phyloP scores from a whole-genome alignment of 2,888 invertebrate genomes.

The Plemyria rubiginata region DNA sequence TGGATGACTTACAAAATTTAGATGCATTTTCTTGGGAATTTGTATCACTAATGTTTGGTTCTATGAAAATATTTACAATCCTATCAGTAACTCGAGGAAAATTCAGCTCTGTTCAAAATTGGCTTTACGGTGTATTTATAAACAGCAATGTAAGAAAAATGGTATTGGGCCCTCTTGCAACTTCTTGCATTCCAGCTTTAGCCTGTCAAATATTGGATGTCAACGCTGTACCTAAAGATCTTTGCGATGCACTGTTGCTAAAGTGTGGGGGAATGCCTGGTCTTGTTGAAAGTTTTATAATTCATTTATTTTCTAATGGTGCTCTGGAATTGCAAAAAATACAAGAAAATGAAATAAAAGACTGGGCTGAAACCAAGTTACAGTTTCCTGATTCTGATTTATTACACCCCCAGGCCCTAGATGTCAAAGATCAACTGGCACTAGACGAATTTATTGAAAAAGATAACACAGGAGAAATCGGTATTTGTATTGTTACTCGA shows the following conservation, averaged over 20 bases:
- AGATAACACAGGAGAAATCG: conserved; percentile 56
- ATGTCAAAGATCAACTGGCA: conserved; percentile 57
- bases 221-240: conserved; percentile 79
- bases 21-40: conserved; percentile 77
- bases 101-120: conserved; percentile 64
- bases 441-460: conserved; percentile 61
- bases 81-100: conserved; percentile 70
- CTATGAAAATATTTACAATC: conserved; percentile 65
- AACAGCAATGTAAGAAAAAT: conserved; percentile 71
- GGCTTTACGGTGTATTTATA: conserved; percentile 74
- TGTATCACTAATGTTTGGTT: conserved; percentile 63
- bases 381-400: conserved; percentile 66
- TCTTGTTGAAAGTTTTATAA: conserved; percentile 79
- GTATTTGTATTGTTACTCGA: conserved; percentile 65
- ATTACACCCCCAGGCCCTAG: conserved; percentile 67
- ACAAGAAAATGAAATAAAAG: conserved; percentile 52
- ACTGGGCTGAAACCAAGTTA: conserved; percentile 58
- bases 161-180: conserved; percentile 68
- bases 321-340: conserved; percentile 69
- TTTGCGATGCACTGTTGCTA: conserved; percentile 73
- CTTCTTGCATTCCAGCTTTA: conserved; percentile 73
- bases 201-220: conserved; percentile 87
- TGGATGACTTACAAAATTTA: conserved; percentile 81
- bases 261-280: conserved; percentile 83
- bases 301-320: conserved; percentile 78